Evolutionary conservation across 2,888 invertebrate species (phyloP), one percentile per base, ranked within the genome.

Genomic region (Cyclophora punctaria): DNA sequence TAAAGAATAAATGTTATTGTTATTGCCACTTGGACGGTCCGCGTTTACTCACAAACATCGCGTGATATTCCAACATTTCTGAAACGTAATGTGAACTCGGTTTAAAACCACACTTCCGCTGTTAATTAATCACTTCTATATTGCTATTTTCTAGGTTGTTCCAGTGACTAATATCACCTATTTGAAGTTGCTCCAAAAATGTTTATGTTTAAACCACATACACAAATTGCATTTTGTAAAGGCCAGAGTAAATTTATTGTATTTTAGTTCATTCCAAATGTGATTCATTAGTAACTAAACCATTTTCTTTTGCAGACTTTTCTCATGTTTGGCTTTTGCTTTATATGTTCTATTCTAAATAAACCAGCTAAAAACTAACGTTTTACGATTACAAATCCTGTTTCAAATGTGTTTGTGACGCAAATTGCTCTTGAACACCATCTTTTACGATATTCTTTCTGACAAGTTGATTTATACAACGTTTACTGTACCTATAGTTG

Each of bases 341-440:
- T 51, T 47, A 53, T 60, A 52, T 53, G 45, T 53, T 53, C 48
- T 48, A 55, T 53, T 58, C 55, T 46, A 58, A 64, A 63, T 56
- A 60, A 62, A 62, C 52, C 51, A 5, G 57, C 58, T 66, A 63
- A 68, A 71, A 74, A 73, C 58, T 66, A 59, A 40, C 59, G 61
- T 65, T 72, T 69, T 65, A 66, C 58, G 66, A 67, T 61, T 62
- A 56, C 48, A 53, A 58, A 57, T 58, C 53, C 57, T 64, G 50
- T 58, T 56, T 52, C 35, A 55, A 60, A 62, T 60, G 57, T 47
- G 35, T 40, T 55, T 57, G 55, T 60, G 63, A 64, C 63, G 61
- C 53, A 63, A 51, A 61, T 51, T 53, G 49, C 54, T 55, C 52
- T 55, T 56, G 5, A 5, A 37, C 4, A 4, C 4, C 47, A 48